Conservation (phyloP, 2,888 invertebrate species). For the Ceraclea dissimilis region DNA sequence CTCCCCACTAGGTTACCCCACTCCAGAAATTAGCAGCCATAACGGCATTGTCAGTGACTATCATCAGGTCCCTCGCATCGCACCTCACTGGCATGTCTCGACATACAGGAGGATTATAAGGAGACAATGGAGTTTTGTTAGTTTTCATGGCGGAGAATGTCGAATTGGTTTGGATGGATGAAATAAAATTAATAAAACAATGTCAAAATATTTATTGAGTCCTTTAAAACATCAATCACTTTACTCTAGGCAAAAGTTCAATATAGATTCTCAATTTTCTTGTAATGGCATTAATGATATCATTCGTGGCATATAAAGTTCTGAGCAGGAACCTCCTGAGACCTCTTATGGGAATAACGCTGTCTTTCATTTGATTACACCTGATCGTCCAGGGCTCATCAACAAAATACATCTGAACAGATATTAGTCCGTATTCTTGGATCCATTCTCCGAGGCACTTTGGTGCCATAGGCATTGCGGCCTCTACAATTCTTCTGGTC, state of each 20-base stretch:
- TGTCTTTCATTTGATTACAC: slow-evolving; percentile 14
- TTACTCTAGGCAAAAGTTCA: background rate
- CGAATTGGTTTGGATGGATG: no score
- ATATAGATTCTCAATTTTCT: slow-evolving; percentile 1
- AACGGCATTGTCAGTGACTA: no score
- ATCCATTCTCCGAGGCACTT: slow-evolving; percentile 24
- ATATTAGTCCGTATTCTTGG: slow-evolving; percentile 18
- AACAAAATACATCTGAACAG: slow-evolving; percentile 24
- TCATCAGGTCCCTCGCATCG: no score
- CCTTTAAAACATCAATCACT: no score
- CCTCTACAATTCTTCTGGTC: slow-evolving; percentile 4
- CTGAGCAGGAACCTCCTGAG: background rate
- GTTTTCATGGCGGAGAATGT: no score
- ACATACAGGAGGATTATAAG: no score
- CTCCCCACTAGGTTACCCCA: no score
- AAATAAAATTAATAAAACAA: no score
- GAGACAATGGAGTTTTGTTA: no score
- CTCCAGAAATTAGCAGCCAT: no score
- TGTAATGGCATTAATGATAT: background rate
- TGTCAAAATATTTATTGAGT: no score
- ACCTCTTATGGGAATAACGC: slow-evolving; percentile 9
- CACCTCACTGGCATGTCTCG: no score
- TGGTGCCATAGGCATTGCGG: slow-evolving; percentile 20
- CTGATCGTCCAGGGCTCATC: slow-evolving; percentile 22
- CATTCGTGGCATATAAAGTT: background rate